Percentiles rank a stretch among this genome's conserved stretches.
Evolutionary conservation across 2,113 vertebrate genomes (phyloP).

Genomic region (Catharus fuscescens): DNA sequence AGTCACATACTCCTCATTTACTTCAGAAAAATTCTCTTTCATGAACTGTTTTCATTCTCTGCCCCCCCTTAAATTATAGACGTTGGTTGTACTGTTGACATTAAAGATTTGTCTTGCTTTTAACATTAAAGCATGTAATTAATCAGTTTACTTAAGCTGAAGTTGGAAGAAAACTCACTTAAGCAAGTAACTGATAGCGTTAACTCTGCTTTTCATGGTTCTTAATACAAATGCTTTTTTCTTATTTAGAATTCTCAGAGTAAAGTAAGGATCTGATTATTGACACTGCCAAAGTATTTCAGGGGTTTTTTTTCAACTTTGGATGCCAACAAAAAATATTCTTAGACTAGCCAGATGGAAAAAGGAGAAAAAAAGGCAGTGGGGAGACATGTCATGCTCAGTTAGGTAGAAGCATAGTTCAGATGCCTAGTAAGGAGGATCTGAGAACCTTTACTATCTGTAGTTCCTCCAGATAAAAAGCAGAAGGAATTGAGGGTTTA

Average conservation of each 20-base stretch:
- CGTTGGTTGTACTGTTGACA: neutral
- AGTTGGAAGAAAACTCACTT: conserved; percentile 3
- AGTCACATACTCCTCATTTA: neutral
- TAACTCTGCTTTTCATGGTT: neutral
- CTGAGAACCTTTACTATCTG: neutral
- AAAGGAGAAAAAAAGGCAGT: neutral
- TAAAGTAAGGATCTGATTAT: conserved; percentile 11
- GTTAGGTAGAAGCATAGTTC: conserved; percentile 2
- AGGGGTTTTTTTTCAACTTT: neutral
- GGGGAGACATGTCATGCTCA: neutral
- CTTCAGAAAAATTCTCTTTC: neutral
- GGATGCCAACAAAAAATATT: neutral
- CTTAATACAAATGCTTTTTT: conserved; percentile 33
- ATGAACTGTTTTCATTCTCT: neutral
- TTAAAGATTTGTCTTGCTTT: conserved; percentile 3
- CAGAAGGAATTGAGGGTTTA: neutral
- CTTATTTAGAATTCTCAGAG: conserved; percentile 7
- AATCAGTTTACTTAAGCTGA: neutral
- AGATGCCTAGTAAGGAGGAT: neutral
- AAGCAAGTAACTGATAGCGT: neutral
- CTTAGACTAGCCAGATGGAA: conserved; percentile 40
- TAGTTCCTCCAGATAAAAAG: neutral
- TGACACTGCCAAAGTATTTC: conserved; percentile 16
- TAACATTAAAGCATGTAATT: neutral
- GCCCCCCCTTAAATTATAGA: neutral